phyloP scores from a whole-genome alignment of 1,140 invertebrate genomes.

The Pseudomyrmex concolor region DNA sequence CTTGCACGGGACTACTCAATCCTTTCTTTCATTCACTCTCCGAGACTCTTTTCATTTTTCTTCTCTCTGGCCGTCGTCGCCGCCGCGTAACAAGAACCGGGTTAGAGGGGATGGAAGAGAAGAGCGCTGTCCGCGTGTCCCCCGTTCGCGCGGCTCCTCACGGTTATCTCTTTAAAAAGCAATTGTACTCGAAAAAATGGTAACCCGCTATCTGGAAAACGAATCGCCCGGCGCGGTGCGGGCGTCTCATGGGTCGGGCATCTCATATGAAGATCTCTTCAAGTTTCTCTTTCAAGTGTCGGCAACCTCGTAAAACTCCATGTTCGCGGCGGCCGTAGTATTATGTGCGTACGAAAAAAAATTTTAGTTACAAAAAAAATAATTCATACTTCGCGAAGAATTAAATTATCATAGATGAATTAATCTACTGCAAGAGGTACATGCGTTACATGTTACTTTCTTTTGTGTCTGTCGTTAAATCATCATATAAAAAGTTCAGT shows the following conservation, averaged over 20 bases:
- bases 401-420: no score
- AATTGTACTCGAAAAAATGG: slow-evolving; percentile 79
- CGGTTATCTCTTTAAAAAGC: slow-evolving; percentile 77
- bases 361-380: no score
- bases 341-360: not conserved
- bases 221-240: slow-evolving; percentile 47
- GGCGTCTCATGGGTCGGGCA: not conserved
- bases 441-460: slow-evolving; percentile 6
- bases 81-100: slow-evolving; percentile 51
- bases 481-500: not conserved
- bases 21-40: slow-evolving; percentile 81
- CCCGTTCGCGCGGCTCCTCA: slow-evolving; percentile 51
- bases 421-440: not conserved
- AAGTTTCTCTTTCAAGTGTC: not conserved
- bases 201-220: slow-evolving; percentile 66
- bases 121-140: slow-evolving; percentile 53
- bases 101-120: slow-evolving; percentile 1
- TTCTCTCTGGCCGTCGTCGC: slow-evolving; percentile 60
- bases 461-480: not conserved
- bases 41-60: slow-evolving; percentile 80
- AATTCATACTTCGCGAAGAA: not conserved
- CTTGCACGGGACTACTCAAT: slow-evolving; percentile 80
- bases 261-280: no score
- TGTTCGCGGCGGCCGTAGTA: not conserved
- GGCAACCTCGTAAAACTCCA: not conserved